Percentiles rank a stretch among this genome's conserved stretches.
phyloP scores from a whole-genome alignment of 2,113 vertebrate genomes.

The Ivindomyrus marchei region DNA sequence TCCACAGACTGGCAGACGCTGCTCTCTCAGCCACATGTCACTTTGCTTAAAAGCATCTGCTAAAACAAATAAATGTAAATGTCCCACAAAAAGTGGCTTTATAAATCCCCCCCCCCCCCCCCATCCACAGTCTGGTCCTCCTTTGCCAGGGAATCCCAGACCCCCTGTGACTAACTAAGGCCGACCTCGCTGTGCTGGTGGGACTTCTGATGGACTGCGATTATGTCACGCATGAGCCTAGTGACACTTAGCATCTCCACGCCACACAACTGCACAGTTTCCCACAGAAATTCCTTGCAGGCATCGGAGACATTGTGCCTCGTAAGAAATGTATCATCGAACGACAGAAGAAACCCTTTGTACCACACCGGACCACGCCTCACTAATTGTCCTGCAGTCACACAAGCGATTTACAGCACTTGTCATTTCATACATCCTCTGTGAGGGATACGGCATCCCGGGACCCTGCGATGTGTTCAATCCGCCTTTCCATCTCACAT shows the following conservation, averaged over 20 bases:
- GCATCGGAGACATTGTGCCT: background rate
- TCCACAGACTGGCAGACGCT: background rate
- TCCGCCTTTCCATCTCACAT: conserved; percentile 43
- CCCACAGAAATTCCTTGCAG: background rate
- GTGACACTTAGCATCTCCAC: background rate
- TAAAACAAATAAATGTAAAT: background rate
- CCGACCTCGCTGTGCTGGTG: background rate
- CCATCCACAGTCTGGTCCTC: background rate
- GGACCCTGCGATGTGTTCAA: conserved; percentile 34
- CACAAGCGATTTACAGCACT: conserved; percentile 19
- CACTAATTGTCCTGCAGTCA: conserved; percentile 15
- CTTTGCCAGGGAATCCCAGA: background rate
- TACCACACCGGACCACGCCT: conserved; percentile 8
- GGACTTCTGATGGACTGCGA: background rate
- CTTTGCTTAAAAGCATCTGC: background rate
- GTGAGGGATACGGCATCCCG: background rate
- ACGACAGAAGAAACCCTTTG: conserved; percentile 12
- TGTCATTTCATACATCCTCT: background rate
- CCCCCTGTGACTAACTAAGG: background rate
- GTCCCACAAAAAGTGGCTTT: background rate
- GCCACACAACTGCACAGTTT: background rate
- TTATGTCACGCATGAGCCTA: background rate
- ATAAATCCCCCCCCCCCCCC: background rate
- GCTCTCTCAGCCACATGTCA: background rate
- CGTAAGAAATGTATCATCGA: background rate